These are phyloP conservation scores for Buathra laborator DNA, from an alignment of 2,888 invertebrate genomes.

Conservation along the genomic window DNA sequence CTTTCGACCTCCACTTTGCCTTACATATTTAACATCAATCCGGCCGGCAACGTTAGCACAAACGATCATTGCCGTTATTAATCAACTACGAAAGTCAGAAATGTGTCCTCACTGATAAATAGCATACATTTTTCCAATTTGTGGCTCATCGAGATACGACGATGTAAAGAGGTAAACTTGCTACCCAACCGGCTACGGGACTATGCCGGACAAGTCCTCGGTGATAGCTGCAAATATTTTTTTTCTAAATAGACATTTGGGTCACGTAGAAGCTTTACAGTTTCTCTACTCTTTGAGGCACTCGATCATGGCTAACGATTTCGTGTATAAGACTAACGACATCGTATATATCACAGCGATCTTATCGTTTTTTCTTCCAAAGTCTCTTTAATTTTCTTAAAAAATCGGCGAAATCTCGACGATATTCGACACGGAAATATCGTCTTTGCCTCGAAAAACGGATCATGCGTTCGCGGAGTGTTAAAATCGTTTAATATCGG, in stretches of 20 bases:
- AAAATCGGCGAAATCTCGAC: not conserved
- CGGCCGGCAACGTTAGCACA: too few relatives aligned
- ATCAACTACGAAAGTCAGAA: too few relatives aligned
- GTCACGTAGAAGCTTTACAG: slow-evolving; percentile 5
- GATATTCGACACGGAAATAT: too few relatives aligned
- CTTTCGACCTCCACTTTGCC: too few relatives aligned
- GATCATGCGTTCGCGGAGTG: too few relatives aligned
- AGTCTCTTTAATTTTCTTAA: not conserved
- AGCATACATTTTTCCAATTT: too few relatives aligned
- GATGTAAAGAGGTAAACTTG: not conserved
- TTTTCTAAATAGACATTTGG: slow-evolving; percentile 13
- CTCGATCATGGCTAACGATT: not conserved
- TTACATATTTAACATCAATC: too few relatives aligned
- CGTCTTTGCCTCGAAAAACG: too few relatives aligned
- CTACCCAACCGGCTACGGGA: not conserved
- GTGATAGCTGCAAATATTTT: slow-evolving; percentile 1
- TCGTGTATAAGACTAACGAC: slow-evolving; percentile 21
- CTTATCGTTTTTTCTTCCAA: not conserved
- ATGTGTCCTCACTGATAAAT: too few relatives aligned
- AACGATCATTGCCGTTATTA: too few relatives aligned
- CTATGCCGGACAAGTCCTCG: not conserved
- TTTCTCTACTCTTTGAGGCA: slow-evolving; percentile 10
- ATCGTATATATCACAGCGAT: slow-evolving; percentile 3
- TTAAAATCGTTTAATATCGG: too few relatives aligned
- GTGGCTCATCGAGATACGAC: not conserved